Base-by-base conservation (phyloP, 2,113 vertebrate species). In the Spermophilus dauricus region DNA sequence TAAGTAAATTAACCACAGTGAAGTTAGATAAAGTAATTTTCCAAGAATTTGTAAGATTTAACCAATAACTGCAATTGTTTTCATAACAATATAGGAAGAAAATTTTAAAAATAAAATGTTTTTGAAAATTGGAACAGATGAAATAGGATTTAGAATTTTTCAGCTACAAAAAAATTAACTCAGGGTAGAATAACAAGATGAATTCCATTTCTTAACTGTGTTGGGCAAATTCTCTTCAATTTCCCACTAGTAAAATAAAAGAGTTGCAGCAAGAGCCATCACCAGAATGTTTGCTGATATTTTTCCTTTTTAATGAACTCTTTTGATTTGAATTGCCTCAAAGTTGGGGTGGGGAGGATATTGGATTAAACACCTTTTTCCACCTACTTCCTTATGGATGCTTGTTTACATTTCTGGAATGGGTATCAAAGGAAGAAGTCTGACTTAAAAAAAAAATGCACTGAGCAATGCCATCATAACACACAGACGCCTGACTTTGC, bases 281-380 rank as follows among this genome's bases (percentile, higher is more conserved):
- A 90, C 14, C 65, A 81, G 58, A 76, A 76, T 42, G 37, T 80
- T 65, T 94, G 73, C 67, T 82, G 34, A 53, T 22, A 86, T 63
- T 76, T 84, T 89, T 93, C 77, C 56, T 82, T 89, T 94, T 73
- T 85, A 95, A 94, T 93, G 58, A 92, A 90, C 32, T 81, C 39
- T 63, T 93, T 83, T 48, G 56, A 94, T 84, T 89, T n/a, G 12
- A n/a, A 81, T 82, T 72, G 24, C 17, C 30, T 90, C 28, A 51
- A 58, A 81, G 8, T 76, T 37, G 2, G 11, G 6, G 0, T 2
- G 30, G 13, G 84, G 28, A 30, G 22, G 58, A 26, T n/a, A 30
- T 37, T 84, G 77, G 7, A 58, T 72, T 53, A 85, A 91, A 48
- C 8, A 39, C 6, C 7, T 8, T 81, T 93, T 82, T 42, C 39